Conservation (phyloP, 1,140 invertebrate genomes). For the Periplaneta americana region DNA sequence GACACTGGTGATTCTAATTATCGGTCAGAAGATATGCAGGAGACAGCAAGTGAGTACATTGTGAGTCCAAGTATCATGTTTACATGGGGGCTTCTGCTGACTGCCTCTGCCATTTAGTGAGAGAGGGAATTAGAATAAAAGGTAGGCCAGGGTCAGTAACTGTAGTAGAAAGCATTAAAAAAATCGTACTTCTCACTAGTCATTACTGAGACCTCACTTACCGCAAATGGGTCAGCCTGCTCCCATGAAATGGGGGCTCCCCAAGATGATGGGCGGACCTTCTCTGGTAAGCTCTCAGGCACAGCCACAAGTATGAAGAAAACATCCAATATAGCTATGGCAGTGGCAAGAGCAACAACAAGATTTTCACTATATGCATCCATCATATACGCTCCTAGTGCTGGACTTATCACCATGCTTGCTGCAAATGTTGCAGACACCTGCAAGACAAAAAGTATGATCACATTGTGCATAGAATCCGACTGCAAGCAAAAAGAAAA, state of each 20-base stretch:
- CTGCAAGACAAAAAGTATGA: slow-evolving; percentile 41
- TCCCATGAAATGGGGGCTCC: slow-evolving; percentile 88
- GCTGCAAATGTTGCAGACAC: slow-evolving; percentile 98
- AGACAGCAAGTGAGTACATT: no score
- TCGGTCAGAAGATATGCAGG: no score
- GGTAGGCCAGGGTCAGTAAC: not conserved
- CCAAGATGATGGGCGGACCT: slow-evolving; percentile 72
- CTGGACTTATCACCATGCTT: slow-evolving; percentile 95
- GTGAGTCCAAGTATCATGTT: no score
- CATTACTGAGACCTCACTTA: no score
- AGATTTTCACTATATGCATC: slow-evolving; percentile 85
- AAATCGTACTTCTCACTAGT: not conserved
- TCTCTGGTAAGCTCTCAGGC: slow-evolving; percentile 95
- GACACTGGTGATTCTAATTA: no score
- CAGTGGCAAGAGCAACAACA: slow-evolving; percentile 93
- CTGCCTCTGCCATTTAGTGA: no score
- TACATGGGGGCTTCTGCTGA: no score
- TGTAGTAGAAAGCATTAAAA: not conserved
- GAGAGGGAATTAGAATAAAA: not conserved
- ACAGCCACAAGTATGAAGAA: slow-evolving; percentile 98
- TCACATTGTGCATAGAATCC: no score
- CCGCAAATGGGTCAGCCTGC: slow-evolving; percentile 95
- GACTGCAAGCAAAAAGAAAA: no score
- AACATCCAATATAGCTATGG: slow-evolving; percentile 92
- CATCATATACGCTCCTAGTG: slow-evolving; percentile 90